These are phyloP conservation scores for Centropyge bicolor DNA, from an alignment of 2,797 vertebrate species.

Conservation along the genomic window DNA sequence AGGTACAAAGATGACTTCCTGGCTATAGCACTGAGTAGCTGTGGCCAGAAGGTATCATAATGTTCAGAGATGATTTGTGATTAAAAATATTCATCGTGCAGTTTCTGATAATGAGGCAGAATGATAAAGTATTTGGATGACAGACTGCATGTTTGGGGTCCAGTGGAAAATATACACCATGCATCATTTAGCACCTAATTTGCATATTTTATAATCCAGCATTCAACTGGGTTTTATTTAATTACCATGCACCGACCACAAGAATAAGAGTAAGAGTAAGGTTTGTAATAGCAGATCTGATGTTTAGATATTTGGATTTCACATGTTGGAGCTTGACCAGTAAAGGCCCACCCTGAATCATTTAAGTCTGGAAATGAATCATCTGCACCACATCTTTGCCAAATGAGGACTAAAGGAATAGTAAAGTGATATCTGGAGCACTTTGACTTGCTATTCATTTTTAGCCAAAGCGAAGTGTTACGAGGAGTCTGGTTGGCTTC, in stretches of 20 bases:
- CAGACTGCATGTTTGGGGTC: not conserved
- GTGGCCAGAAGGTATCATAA: not conserved
- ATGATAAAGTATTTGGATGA: slow-evolving; percentile 4
- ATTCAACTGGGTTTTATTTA: slow-evolving; percentile 24
- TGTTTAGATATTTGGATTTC: slow-evolving; percentile 20
- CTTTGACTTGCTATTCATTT: not conserved
- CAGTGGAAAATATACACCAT: slow-evolving; percentile 2
- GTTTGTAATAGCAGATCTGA: slow-evolving; percentile 2
- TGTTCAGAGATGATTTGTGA: not conserved
- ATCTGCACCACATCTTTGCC: slow-evolving; percentile 3
- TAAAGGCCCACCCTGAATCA: slow-evolving; percentile 25
- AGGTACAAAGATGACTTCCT: not conserved
- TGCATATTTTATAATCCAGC: slow-evolving; percentile 5
- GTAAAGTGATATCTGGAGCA: not conserved
- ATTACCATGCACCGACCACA: not conserved
- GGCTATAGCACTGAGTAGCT: not conserved
- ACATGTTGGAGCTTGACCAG: slow-evolving; percentile 7
- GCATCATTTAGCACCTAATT: slow-evolving; percentile 30
- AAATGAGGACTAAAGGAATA: slow-evolving; percentile 34
- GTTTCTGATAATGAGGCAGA: not conserved
- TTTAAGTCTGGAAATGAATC: slow-evolving; percentile 23
- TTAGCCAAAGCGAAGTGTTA: not conserved
- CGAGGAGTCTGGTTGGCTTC: too few species aligned
- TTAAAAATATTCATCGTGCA: not conserved
- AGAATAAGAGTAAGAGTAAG: not conserved